Conservation (phyloP, 2,888 invertebrate species). For the Epistrophe eligans region DNA sequence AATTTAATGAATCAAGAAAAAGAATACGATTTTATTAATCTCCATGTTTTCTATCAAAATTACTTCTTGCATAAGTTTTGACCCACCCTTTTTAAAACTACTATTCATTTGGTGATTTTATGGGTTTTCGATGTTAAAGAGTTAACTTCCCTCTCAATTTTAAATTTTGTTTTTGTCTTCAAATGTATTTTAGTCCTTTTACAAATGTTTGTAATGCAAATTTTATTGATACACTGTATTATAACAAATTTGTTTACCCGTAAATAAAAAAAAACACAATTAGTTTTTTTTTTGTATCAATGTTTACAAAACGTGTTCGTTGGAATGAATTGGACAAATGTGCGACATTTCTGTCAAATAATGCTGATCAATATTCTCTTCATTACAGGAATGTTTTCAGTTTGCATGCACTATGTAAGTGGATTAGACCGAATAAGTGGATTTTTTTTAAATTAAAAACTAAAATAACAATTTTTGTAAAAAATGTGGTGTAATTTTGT, state of each 20-base stretch:
- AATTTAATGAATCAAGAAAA: too few relatives aligned
- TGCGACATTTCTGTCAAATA: conserved; percentile 47
- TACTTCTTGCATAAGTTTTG: too few relatives aligned
- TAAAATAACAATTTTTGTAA: neutral
- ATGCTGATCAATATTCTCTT: conserved; percentile 58
- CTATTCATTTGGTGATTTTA: too few relatives aligned
- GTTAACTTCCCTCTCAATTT: too few relatives aligned
- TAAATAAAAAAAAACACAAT: neutral
- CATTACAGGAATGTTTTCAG: conserved; percentile 53
- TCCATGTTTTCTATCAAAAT: too few relatives aligned
- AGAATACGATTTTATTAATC: too few relatives aligned
- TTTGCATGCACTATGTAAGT: conserved; percentile 65
- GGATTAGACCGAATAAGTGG: conserved; percentile 8
- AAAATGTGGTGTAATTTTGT: conserved; percentile 48
- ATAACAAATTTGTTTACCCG: neutral
- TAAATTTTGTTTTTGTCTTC: too few relatives aligned
- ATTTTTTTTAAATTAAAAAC: neutral
- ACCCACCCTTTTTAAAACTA: too few relatives aligned
- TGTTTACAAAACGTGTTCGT: conserved; percentile 18
- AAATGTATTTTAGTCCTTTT: neutral
- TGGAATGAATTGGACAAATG: conserved; percentile 41
- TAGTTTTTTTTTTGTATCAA: conserved; percentile 14
- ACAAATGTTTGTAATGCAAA: neutral
- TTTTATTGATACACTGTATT: neutral
- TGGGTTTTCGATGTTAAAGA: too few relatives aligned